Base-by-base conservation (phyloP, 2,888 invertebrate genomes). In the Notodonta ziczac region DNA sequence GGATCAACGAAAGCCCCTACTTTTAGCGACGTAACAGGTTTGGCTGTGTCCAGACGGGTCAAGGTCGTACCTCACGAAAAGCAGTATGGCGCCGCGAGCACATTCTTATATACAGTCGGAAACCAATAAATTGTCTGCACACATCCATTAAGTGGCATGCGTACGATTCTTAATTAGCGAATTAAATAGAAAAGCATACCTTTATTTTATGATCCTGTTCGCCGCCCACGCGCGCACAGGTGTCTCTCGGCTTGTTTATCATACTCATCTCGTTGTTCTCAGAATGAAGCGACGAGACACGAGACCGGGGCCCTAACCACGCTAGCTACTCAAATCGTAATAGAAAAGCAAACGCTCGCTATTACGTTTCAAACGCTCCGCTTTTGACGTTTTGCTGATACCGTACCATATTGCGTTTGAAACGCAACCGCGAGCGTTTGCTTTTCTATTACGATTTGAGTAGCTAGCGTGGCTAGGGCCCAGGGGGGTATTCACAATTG, bases 1-100 rank as follows among this genome's bases (percentile, higher is more conserved):
- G 78, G 74, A 83, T 83, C 85, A 86, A 85, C 82, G 86, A 89
- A 89, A 87, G 90, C 87, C 89, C 89, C 90, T 89, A 87, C 87
- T 89, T 89, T 89, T 87, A 82, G 80, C 75, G 78, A 80, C 76
- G 84, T 80, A 86, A 88, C 90, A 82, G 85, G 90, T 90, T 88
- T 84, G 78, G 70, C 76, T 78, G 79, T 80, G 80, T 81, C 79
- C 86, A 82, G 84, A 68, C 88, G 73, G 89, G 90, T 90, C 92
- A 92, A 90, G 92, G 91, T 80, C 88, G 78, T 60, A 61, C 73
- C 75, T 72, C 75, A 83, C 83, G 86, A 88, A 87, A 90, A 88
- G 86, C 77, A 72, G 85, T 85, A 86, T 81, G 85, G 83, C 84
- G 87, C 81, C 83, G 77, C 73, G 71, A 83, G 75, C 84, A 85